Evolutionary conservation across 2,888 invertebrate genomes (phyloP).

Genomic region (Eilema depressum): DNA sequence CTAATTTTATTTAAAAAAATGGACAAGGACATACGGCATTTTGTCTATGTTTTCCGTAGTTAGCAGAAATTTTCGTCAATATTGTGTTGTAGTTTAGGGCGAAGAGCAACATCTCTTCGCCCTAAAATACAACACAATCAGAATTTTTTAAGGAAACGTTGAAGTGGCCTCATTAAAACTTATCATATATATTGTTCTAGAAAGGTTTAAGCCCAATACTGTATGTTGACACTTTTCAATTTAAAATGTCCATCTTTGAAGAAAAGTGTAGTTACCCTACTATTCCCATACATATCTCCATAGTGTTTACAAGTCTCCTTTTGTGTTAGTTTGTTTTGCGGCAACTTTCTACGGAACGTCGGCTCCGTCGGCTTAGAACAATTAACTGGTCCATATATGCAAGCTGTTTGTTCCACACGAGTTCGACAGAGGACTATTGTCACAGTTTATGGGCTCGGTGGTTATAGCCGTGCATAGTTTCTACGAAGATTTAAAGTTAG

Average conservation of each 20-base stretch:
- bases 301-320: conserved; percentile 42
- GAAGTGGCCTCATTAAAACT: no score
- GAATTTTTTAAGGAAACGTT: no score
- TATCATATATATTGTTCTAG: no score
- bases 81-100: no score
- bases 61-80: no score
- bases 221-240: neutral
- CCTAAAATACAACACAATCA: no score
- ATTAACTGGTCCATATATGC: conserved; percentile 28
- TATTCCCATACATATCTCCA: conserved; percentile 28
- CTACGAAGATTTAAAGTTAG: neutral
- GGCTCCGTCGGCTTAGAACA: conserved; percentile 20
- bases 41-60: no score
- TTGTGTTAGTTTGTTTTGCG: conserved; percentile 46
- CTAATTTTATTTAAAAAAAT: no score
- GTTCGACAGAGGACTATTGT: conserved; percentile 1
- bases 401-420: conserved; percentile 15
- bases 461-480: neutral
- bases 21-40: no score
- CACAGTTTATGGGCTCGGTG: neutral
- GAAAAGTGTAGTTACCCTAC: conserved; percentile 27
- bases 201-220: neutral
- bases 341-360: conserved; percentile 48
- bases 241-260: neutral
- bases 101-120: no score